These are phyloP conservation scores for Anoplolepis gracilipes DNA, from an alignment of 1,140 invertebrate genomes.

Conservation along the genomic window DNA sequence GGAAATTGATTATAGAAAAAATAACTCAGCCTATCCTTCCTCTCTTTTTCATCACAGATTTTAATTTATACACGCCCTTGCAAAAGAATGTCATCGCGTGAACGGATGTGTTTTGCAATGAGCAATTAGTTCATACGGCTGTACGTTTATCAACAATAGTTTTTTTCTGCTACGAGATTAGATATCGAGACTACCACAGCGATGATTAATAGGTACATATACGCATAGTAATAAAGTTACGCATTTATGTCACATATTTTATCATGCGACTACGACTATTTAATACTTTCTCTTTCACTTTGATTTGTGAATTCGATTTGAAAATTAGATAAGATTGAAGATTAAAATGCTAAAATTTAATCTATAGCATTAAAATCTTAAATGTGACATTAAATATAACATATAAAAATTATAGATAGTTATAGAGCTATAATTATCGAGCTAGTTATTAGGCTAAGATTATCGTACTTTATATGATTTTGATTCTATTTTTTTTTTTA, in stretches of 20 bases:
- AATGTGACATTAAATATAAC: background rate
- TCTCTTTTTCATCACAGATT: background rate
- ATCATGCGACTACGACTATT: background rate
- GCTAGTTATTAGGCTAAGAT: background rate
- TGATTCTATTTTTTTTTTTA: background rate
- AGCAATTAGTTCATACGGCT: background rate
- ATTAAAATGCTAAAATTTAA: background rate
- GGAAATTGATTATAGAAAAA: constrained; percentile 6
- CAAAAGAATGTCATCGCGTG: constrained; percentile 61
- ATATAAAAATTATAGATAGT: background rate
- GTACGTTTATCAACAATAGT: constrained; percentile 40
- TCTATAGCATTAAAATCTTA: background rate
- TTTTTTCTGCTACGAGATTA: constrained; percentile 59
- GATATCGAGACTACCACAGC: constrained; percentile 3
- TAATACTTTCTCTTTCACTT: background rate
- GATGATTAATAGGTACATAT: constrained; percentile 2
- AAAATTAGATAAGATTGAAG: background rate
- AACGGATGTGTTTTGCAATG: constrained; percentile 51
- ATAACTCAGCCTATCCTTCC: background rate
- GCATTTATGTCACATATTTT: background rate
- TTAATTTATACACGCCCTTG: constrained; percentile 44
- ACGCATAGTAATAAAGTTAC: background rate
- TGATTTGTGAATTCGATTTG: background rate
- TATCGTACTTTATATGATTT: background rate
- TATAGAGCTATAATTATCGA: background rate